Evolutionary conservation across 2,113 vertebrate genomes (phyloP), one percentile per base, ranked within the genome.

Genomic region (Corapipo altera): DNA sequence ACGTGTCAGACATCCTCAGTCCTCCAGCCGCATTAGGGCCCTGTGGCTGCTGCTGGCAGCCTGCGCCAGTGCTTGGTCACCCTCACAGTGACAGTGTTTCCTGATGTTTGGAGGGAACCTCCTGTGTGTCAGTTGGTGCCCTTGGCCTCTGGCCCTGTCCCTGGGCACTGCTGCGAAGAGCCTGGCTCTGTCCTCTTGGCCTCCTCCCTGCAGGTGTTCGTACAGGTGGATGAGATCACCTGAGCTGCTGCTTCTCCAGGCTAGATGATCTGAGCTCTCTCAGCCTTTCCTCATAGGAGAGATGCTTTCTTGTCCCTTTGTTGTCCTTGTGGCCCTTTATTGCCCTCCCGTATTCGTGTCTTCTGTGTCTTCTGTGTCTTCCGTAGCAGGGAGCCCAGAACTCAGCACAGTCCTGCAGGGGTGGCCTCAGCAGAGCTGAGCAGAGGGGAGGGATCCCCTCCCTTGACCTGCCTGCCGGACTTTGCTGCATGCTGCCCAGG

Each of bases 1-100:
- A 14, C 15, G 1, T 7, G 32, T n/a, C 33, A 10, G 44, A 4
- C 32, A 7, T 9, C 37, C 19, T 39, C 6, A 7, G 30, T 6
- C 18, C 24, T 7, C 11, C 27, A 6, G 62, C n/a, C 2, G 5
- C 11, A 0, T 7, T 4, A 14, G 28, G 23, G 39, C 4, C 1
- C 46, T 1, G 15, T 7, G 59, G 61, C 32, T 0, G 11, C 33
- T 6, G 33, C 58, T 59, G 20, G 62, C 62, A 43, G 5, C 46
- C 37, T 41, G 21, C 61, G 61, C n/a, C 43, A 5, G 48, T 4
- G 70, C 43, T 57, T 2, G 1, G 33, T 21, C 64, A 23, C 49
- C 32, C 33, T 57, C 55, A 23, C 32, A 21, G 75, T 28, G 75
- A 41, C 15, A 43, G 41, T 22, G 35, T 43, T 33, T 43, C 46